Percentiles rank a stretch among this genome's conserved stretches.
Evolutionary conservation across 2,797 vertebrate species (phyloP).

Genomic region (Pogonophryne albipinna): DNA sequence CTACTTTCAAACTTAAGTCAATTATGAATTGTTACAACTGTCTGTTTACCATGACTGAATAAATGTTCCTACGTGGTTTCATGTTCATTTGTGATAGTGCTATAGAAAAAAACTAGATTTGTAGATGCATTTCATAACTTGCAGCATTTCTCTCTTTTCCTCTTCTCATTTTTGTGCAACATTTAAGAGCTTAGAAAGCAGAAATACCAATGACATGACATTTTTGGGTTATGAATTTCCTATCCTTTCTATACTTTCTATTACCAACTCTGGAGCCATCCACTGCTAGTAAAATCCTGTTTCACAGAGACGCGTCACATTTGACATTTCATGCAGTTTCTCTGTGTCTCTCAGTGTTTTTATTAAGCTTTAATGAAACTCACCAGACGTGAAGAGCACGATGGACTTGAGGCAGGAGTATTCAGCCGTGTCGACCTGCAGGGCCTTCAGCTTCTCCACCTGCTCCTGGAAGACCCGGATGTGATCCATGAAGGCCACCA

Average conservation of each 20-base stretch:
- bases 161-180: background rate
- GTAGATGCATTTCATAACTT: too few species aligned
- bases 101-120: too few species aligned
- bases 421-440: constrained; percentile 90
- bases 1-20: background rate
- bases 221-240: background rate
- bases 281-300: background rate
- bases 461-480: constrained; percentile 92
- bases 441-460: constrained; percentile 91
- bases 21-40: background rate
- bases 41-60: background rate
- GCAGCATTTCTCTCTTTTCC: background rate
- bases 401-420: constrained; percentile 92
- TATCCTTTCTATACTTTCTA: background rate
- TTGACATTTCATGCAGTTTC: background rate
- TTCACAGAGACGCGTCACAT: background rate
- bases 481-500: constrained; percentile 93
- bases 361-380: constrained; percentile 49
- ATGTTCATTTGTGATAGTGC: too few species aligned
- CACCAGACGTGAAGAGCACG: constrained; percentile 91
- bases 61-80: too few species aligned
- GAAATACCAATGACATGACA: background rate
- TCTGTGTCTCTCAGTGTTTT: background rate
- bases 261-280: background rate
- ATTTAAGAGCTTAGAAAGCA: background rate